phyloP scores from a whole-genome alignment of 2,113 vertebrate genomes.

The Speoplatyrhinus poulsoni region DNA sequence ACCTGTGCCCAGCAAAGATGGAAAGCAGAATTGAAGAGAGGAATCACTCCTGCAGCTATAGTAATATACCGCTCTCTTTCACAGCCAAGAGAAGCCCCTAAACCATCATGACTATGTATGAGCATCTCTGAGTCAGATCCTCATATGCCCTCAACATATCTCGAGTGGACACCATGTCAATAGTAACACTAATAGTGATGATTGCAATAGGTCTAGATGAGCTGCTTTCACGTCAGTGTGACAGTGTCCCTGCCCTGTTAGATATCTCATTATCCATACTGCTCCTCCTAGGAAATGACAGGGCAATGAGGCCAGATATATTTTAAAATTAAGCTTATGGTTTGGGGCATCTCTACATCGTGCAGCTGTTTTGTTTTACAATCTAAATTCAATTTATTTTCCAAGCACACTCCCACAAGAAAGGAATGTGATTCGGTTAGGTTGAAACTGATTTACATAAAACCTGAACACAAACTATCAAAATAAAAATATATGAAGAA shows the following conservation, averaged over 20 bases:
- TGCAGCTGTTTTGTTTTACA: too few species aligned
- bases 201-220: not conserved
- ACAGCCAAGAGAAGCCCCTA: not conserved
- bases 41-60: not conserved
- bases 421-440: too few species aligned
- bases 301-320: not conserved
- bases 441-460: too few species aligned
- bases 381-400: too few species aligned
- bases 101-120: not conserved
- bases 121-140: slow-evolving; percentile 14
- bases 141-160: slow-evolving; percentile 10
- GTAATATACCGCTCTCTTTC: not conserved
- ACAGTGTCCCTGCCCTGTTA: not conserved
- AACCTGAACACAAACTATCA: too few species aligned
- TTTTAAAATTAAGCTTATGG: not conserved
- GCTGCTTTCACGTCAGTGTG: not conserved
- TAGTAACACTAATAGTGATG: not conserved
- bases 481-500: too few species aligned
- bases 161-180: not conserved
- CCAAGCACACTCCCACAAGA: too few species aligned
- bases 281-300: slow-evolving; percentile 8
- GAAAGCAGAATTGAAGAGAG: slow-evolving; percentile 21
- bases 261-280: not conserved
- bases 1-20: not conserved
- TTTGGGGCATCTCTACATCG: not conserved